Conservation (phyloP, 2,113 vertebrate species). For the Pandion haliaetus region DNA sequence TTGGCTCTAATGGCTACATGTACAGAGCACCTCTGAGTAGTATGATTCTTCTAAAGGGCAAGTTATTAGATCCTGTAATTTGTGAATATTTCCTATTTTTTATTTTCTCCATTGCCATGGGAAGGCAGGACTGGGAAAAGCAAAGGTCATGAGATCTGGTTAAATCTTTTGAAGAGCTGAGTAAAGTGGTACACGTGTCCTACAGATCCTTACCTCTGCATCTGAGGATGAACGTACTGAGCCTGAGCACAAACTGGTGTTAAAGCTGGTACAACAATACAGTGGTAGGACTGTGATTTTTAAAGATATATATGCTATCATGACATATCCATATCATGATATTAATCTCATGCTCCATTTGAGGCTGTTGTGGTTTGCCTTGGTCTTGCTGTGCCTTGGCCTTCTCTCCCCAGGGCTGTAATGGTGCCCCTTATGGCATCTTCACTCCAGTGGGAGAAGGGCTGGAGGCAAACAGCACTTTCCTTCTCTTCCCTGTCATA, state of each 20-base stretch:
- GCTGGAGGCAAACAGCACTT: background rate
- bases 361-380: background rate
- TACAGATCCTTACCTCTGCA: background rate
- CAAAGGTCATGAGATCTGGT: background rate
- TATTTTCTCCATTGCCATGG: background rate
- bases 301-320: background rate
- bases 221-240: rapidly evolving
- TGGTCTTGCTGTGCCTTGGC: background rate
- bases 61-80: background rate
- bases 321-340: background rate
- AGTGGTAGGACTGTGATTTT: background rate
- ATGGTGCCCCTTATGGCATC: background rate
- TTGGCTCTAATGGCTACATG: background rate
- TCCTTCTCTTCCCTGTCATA: background rate
- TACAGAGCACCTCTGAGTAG: background rate
- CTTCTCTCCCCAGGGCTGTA: background rate
- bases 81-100: background rate
- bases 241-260: background rate
- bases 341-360: background rate
- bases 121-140: background rate
- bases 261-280: background rate
- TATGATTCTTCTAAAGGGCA: background rate
- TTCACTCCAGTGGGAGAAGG: background rate
- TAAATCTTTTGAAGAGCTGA: background rate
- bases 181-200: background rate